Conservation (phyloP, 1,140 invertebrate genomes). For the Acromyrmex heyeri region DNA sequence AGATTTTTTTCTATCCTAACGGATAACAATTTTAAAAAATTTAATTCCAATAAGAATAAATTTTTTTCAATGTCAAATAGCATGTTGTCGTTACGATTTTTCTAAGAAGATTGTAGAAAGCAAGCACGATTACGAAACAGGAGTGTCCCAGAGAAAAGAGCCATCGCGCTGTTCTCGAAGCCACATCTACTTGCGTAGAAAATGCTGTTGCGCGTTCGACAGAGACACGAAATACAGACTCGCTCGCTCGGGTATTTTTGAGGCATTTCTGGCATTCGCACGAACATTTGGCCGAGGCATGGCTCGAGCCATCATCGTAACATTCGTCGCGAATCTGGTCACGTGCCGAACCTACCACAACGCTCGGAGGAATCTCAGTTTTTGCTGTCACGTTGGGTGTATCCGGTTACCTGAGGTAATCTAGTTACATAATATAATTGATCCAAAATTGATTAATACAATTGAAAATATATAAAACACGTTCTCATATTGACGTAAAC, state of each 20-base stretch:
- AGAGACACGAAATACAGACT: neutral
- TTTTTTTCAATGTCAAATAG: neutral
- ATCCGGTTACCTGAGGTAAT: neutral
- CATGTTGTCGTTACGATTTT: neutral
- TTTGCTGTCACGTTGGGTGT: neutral
- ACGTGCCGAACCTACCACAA: slow-evolving; percentile 50
- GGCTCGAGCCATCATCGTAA: slow-evolving; percentile 22
- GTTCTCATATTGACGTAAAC: no score
- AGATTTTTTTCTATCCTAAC: neutral
- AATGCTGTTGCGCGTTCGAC: neutral
- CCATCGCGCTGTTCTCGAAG: neutral
- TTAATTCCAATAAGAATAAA: neutral
- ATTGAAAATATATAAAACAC: no score
- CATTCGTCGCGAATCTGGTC: slow-evolving; percentile 48
- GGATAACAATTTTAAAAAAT: neutral
- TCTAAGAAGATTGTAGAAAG: neutral
- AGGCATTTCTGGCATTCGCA: slow-evolving; percentile 7
- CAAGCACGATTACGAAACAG: neutral
- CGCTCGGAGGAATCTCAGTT: slow-evolving; percentile 23
- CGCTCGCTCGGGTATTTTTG: slow-evolving; percentile 53
- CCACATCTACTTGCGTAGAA: neutral
- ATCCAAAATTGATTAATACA: slow-evolving; percentile 3
- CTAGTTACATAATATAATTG: slow-evolving; percentile 5
- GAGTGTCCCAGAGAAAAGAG: neutral
- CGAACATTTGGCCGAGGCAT: slow-evolving; percentile 66